Conservation (phyloP, 2,888 invertebrate genomes). For the Archips crataeganus region DNA sequence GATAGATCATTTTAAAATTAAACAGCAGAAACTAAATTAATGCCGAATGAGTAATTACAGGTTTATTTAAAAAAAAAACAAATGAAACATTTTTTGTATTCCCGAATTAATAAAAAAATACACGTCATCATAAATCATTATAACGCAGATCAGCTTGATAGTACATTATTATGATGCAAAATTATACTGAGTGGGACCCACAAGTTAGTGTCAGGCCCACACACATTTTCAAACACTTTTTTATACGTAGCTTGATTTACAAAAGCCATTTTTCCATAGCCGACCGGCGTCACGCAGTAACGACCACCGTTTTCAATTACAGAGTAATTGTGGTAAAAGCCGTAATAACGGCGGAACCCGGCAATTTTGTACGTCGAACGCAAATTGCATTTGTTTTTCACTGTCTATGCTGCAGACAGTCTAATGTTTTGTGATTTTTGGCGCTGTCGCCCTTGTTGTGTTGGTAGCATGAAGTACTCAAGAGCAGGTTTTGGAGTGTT, state of each 20-base stretch:
- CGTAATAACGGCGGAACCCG: conserved; percentile 69
- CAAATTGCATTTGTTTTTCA: conserved; percentile 79
- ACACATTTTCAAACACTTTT: conserved; percentile 28
- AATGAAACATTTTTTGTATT: no score
- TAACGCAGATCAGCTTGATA: no score
- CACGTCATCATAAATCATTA: no score
- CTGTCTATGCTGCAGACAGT: conserved; percentile 49
- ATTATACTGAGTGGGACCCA: no score
- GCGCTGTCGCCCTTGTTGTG: background rate
- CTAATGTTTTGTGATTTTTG: conserved; percentile 22
- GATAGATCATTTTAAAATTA: no score
- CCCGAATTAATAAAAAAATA: no score
- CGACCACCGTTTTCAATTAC: conserved; percentile 82
- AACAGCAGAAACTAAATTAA: no score
- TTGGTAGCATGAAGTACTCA: background rate
- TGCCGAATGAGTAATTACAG: no score
- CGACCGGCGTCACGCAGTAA: conserved; percentile 66
- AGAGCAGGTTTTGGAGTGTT: no score
- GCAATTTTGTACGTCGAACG: conserved; percentile 73
- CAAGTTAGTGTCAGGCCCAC: background rate
- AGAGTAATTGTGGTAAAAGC: conserved; percentile 75
- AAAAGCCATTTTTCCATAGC: conserved; percentile 40
- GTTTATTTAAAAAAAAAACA: no score
- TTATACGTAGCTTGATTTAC: conserved; percentile 41
- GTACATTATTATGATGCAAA: no score